Conservation (phyloP, 2,113 vertebrate species). For the Nematolebias whitei region DNA sequence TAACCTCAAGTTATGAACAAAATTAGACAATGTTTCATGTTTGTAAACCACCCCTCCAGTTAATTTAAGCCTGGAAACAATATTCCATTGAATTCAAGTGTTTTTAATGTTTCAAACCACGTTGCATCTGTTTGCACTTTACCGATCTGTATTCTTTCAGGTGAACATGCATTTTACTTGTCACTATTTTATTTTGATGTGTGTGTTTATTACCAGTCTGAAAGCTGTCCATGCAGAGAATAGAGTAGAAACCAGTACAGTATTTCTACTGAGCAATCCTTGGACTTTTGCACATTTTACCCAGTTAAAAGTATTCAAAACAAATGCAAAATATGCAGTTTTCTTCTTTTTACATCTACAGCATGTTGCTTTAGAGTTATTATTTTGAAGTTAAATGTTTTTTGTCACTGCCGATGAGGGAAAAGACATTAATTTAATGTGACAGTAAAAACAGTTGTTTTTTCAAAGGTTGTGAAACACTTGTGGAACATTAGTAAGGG, state of each 20-base stretch:
- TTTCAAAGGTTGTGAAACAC: no score
- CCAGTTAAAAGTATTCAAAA: no score
- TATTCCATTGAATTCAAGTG: conserved; percentile 1
- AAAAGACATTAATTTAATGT: no score
- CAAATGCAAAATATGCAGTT: no score
- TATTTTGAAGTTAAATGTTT: no score
- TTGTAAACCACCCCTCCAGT: conserved; percentile 4
- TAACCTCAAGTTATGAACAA: conserved; percentile 1
- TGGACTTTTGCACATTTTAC: no score
- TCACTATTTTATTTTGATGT: neutral
- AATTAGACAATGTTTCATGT: conserved; percentile 17
- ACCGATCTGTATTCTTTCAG: conserved; percentile 7
- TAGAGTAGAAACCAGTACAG: neutral
- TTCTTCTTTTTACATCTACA: no score
- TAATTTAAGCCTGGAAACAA: conserved; percentile 26
- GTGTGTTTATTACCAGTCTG: neutral
- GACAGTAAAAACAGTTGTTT: no score
- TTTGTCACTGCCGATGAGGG: no score
- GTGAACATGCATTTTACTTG: conserved; percentile 3
- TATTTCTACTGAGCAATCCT: no score
- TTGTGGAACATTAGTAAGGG: no score
- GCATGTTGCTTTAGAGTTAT: no score
- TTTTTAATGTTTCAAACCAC: conserved; percentile 14
- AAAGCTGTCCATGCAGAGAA: neutral
- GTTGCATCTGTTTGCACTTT: conserved; percentile 6